Conservation (phyloP, 1,140 invertebrate species). For the Drosophila carrolli region DNA sequence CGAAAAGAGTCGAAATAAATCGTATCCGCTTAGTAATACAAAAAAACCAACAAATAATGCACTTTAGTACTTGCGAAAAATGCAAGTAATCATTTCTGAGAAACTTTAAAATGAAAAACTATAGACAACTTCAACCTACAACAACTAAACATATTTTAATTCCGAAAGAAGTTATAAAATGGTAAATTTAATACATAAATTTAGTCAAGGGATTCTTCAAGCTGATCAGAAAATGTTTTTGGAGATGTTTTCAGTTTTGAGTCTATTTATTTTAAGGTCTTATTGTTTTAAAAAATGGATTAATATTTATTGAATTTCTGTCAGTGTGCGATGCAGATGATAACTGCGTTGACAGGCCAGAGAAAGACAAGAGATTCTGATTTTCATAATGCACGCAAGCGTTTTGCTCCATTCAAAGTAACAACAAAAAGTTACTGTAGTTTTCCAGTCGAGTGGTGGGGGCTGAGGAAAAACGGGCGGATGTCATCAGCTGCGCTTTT, state of each 20-base stretch:
- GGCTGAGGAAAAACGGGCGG: background rate
- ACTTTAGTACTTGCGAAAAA: background rate
- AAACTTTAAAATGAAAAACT: no score
- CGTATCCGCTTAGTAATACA: slow-evolving; percentile 19
- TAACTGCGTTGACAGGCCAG: slow-evolving; percentile 20
- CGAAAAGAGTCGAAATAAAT: slow-evolving; percentile 20
- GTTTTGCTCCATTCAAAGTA: slow-evolving; percentile 39
- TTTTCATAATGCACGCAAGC: slow-evolving; percentile 60
- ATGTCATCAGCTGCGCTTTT: slow-evolving; percentile 23
- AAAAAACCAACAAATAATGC: slow-evolving; percentile 2
- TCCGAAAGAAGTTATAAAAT: no score
- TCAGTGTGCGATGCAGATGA: slow-evolving; percentile 22
- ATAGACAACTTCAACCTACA: no score
- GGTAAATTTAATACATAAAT: no score
- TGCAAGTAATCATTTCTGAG: background rate
- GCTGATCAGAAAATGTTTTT: no score
- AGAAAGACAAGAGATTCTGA: slow-evolving; percentile 35
- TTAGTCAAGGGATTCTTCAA: no score
- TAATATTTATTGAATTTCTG: background rate
- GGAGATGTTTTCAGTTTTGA: no score
- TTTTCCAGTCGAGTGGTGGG: slow-evolving; percentile 5
- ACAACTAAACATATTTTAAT: no score
- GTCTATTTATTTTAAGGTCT: no score
- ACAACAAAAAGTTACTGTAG: slow-evolving; percentile 27
- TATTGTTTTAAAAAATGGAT: no score